A percentile compares a stretch with the other conserved stretches of the same genome.
These are phyloP conservation scores for Sebastes elongatus DNA, from an alignment of 2,797 vertebrate genomes.

Conservation along the genomic window DNA sequence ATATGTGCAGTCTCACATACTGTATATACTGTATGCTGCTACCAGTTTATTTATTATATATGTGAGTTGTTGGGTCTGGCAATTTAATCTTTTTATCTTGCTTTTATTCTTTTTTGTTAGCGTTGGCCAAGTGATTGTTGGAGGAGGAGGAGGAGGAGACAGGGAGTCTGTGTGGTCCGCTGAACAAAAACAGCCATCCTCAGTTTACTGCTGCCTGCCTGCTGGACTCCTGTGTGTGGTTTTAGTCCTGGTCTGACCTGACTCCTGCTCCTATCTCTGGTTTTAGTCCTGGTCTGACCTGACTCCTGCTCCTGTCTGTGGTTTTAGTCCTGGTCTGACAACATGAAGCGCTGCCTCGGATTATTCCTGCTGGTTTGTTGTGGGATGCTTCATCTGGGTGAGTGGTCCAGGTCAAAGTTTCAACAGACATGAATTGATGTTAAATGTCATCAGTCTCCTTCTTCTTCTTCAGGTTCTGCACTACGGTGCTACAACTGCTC, in stretches of 20 bases:
- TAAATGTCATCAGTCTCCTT: too few species aligned
- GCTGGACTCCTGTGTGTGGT: background rate
- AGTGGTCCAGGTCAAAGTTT: slow-evolving; percentile 25
- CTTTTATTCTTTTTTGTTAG: too few species aligned
- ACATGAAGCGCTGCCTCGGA: slow-evolving; percentile 63
- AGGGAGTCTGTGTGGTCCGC: slow-evolving; percentile 51
- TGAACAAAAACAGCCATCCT: slow-evolving; percentile 55
- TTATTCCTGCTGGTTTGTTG: slow-evolving; percentile 60
- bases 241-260: background rate
- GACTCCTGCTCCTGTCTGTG: background rate
- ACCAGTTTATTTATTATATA: too few species aligned
- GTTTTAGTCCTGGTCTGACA: background rate
- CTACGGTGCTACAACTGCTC: slow-evolving; percentile 81
- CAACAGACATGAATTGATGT: too few species aligned
- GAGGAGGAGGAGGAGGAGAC: slow-evolving; percentile 29
- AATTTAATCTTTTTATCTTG: too few species aligned
- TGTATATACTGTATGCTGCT: too few species aligned
- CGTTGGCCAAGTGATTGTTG: background rate
- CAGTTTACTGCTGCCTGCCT: background rate
- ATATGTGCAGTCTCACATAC: too few species aligned
- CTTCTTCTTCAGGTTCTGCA: slow-evolving; percentile 48
- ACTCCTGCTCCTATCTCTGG: too few species aligned
- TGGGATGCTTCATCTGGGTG: slow-evolving; percentile 56
- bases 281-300: too few species aligned
- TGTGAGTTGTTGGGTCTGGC: too few species aligned